Evolutionary conservation across 2,113 vertebrate genomes (phyloP), one percentile per base, ranked within the genome.

Genomic region (Ceyx margarethae): DNA sequence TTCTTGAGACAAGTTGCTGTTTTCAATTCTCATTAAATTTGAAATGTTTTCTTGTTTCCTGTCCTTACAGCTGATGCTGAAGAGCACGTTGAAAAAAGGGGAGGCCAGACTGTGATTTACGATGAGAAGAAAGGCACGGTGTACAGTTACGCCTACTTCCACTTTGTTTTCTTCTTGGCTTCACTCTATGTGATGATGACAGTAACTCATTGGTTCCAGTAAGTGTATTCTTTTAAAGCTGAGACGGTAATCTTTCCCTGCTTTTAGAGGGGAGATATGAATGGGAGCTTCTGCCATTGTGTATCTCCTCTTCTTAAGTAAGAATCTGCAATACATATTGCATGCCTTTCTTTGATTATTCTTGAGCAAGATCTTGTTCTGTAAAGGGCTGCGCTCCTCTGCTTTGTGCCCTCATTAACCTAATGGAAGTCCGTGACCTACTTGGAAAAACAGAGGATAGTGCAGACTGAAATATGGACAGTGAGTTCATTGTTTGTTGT

Each of bases 151-250:
- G n/a, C 98, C 81, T 99, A 97, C 93, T 99, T 99, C 96, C 99
- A 99, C 92, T 98, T 98, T 0, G 98, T 99, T 95, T 99, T 99
- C 97, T 99, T 99, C 86, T 95, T 99, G 86, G 99, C 98, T 46
- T 99, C 99, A 0, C 98, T 99, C 16, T 99, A 99, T 2, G 98
- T 99, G 96, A 99, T 99, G 99, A 99, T 99, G 99, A 99, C 99
- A 0, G 96, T 99, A 87, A 99, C 99, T 94, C 99, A 99, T 87
- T 99, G 99, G 99, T 99, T 99, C 97, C 98, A 99, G 99, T 99
- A 96, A 98, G 99, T 98, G 15, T 54, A 12, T 74, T 91, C 92
- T 42, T 58, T 50, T 54, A 81, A 69, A 53, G n/a, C 12, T 2
- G 4, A 35, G 18, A 83, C 78, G 33, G 66, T 57, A 29, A 20